phyloP scores from a whole-genome alignment of 2,113 vertebrate genomes.

The Sitta europaea region DNA sequence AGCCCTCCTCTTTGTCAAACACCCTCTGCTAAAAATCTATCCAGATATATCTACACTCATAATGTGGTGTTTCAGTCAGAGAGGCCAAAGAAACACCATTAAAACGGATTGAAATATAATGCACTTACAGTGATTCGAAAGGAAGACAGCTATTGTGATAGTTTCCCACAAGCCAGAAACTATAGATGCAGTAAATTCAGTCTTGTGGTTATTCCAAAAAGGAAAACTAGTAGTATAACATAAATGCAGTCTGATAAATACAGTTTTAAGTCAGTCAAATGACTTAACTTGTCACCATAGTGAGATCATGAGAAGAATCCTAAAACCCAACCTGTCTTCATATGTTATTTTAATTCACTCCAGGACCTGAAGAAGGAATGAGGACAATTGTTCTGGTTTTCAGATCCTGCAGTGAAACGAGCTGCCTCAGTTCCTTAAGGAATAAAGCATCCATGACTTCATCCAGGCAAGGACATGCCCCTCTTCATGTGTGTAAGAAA shows the following conservation, averaged over 20 bases:
- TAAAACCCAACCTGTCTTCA: not conserved
- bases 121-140: not conserved
- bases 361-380: not conserved
- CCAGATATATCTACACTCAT: not conserved
- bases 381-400: not conserved
- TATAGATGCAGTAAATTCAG: not conserved
- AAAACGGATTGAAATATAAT: not conserved
- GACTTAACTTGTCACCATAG: rapidly evolving
- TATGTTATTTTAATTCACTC: not conserved
- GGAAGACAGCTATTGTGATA: not conserved
- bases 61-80: not conserved
- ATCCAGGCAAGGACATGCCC: rapidly evolving
- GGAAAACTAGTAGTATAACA: not conserved
- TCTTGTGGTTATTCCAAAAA: not conserved
- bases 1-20: not conserved
- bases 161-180: not conserved
- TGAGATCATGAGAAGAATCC: not conserved
- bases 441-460: not conserved
- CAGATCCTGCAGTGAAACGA: not conserved
- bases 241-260: not conserved
- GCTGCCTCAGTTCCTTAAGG: not conserved
- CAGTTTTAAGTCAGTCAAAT: not conserved
- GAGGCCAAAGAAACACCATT: not conserved
- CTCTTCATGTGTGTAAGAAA: not conserved
- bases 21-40: not conserved